These are phyloP conservation scores for Fregata magnificens DNA, from an alignment of 2,113 vertebrate species.

Conservation along the genomic window DNA sequence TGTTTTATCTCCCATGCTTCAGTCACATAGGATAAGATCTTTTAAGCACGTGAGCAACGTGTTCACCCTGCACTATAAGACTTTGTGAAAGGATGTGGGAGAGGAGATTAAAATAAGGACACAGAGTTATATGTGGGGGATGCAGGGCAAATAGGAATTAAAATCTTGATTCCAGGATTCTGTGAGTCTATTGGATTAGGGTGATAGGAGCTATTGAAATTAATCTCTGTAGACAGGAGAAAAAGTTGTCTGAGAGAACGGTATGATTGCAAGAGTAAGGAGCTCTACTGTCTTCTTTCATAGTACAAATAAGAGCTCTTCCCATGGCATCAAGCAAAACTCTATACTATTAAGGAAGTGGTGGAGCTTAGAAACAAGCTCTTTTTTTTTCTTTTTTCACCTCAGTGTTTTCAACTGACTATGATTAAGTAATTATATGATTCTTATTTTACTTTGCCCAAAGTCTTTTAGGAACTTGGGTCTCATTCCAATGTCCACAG, in stretches of 20 bases:
- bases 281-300: neutral
- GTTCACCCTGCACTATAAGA: neutral
- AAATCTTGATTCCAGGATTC: neutral
- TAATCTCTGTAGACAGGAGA: neutral
- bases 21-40: neutral
- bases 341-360: neutral
- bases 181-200: neutral
- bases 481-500: neutral
- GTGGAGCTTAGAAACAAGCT: neutral
- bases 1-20: neutral
- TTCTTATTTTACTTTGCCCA: neutral
- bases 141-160: neutral
- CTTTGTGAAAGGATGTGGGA: neutral
- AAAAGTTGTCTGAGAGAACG: neutral
- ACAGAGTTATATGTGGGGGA: neutral
- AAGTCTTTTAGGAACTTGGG: neutral
- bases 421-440: neutral
- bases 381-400: neutral
- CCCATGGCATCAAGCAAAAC: neutral
- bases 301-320: neutral
- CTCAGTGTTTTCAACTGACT: neutral
- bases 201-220: neutral
- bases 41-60: neutral
- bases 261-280: neutral
- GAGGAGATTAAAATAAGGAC: conserved; percentile 6